Evolutionary conservation across 2,888 invertebrate species (phyloP).

Genomic region (Napeogenes sylphis): DNA sequence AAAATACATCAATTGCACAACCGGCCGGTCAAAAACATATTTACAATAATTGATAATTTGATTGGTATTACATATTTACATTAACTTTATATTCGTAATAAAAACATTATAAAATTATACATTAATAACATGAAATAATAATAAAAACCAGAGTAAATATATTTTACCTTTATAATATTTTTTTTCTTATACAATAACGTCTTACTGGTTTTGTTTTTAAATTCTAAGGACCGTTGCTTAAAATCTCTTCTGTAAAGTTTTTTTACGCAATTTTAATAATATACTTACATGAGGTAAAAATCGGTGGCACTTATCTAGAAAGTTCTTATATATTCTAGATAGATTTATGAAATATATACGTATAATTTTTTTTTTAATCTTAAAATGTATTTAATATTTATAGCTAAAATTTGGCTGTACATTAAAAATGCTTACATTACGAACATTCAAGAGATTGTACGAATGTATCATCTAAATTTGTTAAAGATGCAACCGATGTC

Average conservation of each 20-base stretch:
- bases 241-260: slow-evolving; percentile 1
- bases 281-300: slow-evolving; percentile 44
- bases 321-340: slow-evolving; percentile 1
- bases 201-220: slow-evolving; percentile 2
- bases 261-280: not conserved
- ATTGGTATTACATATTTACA: slow-evolving; percentile 13
- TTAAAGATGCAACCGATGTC: slow-evolving; percentile 54
- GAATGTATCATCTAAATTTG: slow-evolving; percentile 60
- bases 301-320: slow-evolving; percentile 39
- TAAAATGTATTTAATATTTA: not conserved
- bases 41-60: slow-evolving; percentile 24
- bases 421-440: slow-evolving; percentile 31
- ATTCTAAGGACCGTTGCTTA: not conserved
- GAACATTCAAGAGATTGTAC: slow-evolving; percentile 63
- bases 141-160: not conserved
- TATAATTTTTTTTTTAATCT: slow-evolving; percentile 6
- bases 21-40: slow-evolving; percentile 59
- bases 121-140: not conserved
- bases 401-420: slow-evolving; percentile 25
- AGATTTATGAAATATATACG: not conserved
- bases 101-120: not conserved
- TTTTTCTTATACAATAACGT: not conserved
- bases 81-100: not conserved
- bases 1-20: slow-evolving; percentile 60
- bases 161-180: not conserved